Base-by-base conservation (phyloP, 2,113 vertebrate genomes). In the Oreochromis niloticus region DNA sequence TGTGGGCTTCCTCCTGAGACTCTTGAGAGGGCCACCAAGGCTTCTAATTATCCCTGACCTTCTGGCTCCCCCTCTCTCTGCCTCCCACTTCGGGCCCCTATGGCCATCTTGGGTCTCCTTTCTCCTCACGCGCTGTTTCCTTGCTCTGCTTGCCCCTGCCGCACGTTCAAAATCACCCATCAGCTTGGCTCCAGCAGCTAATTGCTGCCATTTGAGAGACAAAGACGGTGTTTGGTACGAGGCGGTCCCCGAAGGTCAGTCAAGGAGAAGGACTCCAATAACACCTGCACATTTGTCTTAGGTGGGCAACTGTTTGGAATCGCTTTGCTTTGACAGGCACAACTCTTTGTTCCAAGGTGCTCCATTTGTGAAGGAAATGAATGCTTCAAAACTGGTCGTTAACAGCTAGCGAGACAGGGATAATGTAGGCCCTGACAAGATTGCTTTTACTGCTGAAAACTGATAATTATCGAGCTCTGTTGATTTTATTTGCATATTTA, bases 41-140 rank as follows among this genome's bases (percentile, higher is more conserved):
- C 92, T 95, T 95, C 95, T 97, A 96, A 97, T 97, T 97, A 97
- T 96, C 96, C 93, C 94, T 96, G 96, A 96, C 96, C 96, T 96
- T 96, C 95, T 96, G 94, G 89, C 94, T 93, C 87, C 85, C 87
- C 89, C 81, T 92, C 87, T 92, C 91, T 71, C 85, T 85, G 91
- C 90, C 93, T 94, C 93, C 91, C 89, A 86, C 91, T 88, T 88
- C 5, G 39, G 92, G 89, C 92, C 91, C 93, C 95, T 63, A 86
- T 90, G 87, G 94, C 93, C 94, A 89, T 19, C 89, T 88, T 83
- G 80, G 89, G 87, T 88, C 91, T 83, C 73, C 54, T 63, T 79
- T 87, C 90, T 87, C 84, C 81, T 83, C 24, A 14, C 68, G 32
- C 80, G 4, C 91, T 80, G 81, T 81, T 82, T 82, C 84, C 88